Base-by-base conservation (phyloP, 2,888 invertebrate species). In the Calliphora vomitoria region DNA sequence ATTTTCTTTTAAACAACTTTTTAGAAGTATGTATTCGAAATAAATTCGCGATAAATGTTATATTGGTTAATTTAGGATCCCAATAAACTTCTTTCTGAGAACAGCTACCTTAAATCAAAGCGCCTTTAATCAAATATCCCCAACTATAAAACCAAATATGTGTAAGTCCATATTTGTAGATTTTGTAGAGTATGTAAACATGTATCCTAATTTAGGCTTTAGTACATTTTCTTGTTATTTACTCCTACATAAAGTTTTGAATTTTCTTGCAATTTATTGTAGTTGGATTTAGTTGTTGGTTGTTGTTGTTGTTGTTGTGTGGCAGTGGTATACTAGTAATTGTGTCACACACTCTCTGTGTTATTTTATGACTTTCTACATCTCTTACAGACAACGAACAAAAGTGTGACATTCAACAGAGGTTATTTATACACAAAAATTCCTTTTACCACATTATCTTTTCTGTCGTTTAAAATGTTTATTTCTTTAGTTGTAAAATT, bases 151-250 rank as follows among this genome's bases (percentile, higher is more conserved):
- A 11, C 25, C 15, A 11, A 47, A 15, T 58, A 25, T 11, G 11
- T 58, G 20, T 25, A 25, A 11, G 72, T 11, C 13, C 18, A n/a
- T 11, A 50, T 13, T 25, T 38, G 47, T 38, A 13, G 11, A 25
- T 64, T n/a, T 64, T 35, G 5, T 44, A 13, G 53, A 71, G 50
- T 82, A 41, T 44, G 31, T 71, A 41, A 68, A 71, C 58, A 47
- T 82, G 68, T 90, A 91, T 90, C 90, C 90, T 91, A 91, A 92
- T 91, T 91, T 91, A 90, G 89, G 90, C 90, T 90, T 87, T 86
- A 90, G 88, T 89, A 90, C 53, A 47, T 90, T 89, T 87, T 87
- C 88, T 78, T 90, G 90, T 90, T 89, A 89, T 87, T 89, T 66
- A 89, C 75, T 71, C 55, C 64, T n/a, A 55, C 71, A 64, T 64